Percentiles rank a stretch among this genome's conserved stretches.
Conservation (phyloP, 2,113 vertebrate species). For the Synodontis membranacea region DNA sequence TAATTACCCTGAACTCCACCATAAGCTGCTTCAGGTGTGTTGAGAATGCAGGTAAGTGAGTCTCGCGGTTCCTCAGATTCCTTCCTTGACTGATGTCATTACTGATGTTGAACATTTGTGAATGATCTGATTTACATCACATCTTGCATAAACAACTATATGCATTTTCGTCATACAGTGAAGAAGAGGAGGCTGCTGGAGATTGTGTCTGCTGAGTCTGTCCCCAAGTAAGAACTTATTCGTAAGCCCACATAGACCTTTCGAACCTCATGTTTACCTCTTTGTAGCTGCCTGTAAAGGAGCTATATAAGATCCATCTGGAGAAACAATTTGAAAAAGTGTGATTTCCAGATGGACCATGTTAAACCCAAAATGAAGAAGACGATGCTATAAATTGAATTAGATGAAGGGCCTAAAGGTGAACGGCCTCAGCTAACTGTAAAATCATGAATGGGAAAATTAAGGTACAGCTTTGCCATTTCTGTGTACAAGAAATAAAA, state of each 20-base stretch:
- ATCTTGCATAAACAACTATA: neutral
- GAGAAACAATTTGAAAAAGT: constrained; percentile 11
- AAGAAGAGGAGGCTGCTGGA: neutral
- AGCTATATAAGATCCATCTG: constrained; percentile 13
- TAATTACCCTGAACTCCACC: neutral
- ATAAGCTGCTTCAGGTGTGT: neutral
- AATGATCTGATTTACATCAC: neutral
- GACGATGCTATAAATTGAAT: neutral
- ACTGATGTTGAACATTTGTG: neutral
- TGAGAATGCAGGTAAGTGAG: neutral
- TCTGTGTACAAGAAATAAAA: neutral
- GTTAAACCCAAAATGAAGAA: neutral
- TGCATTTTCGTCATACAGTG: neutral
- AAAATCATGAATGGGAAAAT: neutral
- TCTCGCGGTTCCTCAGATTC: neutral
- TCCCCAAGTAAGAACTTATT: neutral
- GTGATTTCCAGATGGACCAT: constrained; percentile 5
- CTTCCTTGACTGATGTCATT: neutral
- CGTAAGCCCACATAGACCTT: neutral
- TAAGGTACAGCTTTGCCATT: neutral
- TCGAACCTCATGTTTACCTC: constrained; percentile 5
- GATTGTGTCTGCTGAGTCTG: neutral
- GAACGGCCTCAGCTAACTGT: neutral
- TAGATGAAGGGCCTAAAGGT: neutral
- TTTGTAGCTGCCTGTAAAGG: constrained; percentile 15